Percentiles rank a stretch among this genome's conserved stretches.
Conservation (phyloP, 2,113 vertebrate species). For the Lontra canadensis region DNA sequence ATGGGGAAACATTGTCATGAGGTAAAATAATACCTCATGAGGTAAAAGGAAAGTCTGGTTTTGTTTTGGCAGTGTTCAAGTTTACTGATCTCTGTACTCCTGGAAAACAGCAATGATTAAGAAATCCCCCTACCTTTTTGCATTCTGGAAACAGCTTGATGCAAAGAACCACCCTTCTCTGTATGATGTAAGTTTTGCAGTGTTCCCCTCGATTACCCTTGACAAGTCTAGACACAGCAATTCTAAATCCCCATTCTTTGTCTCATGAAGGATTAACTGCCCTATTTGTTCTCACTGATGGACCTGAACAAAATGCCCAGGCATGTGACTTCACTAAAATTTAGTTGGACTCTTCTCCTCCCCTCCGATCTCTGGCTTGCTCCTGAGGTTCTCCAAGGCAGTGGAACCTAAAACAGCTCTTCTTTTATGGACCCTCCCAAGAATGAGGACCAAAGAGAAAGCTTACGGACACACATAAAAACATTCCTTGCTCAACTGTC, state of each 20-base stretch:
- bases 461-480: not conserved
- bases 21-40: not conserved
- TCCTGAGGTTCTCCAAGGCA: not conserved
- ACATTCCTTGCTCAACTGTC: not conserved
- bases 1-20: not conserved
- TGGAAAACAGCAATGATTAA: not conserved
- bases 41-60: not conserved
- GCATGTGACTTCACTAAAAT: not conserved
- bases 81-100: not conserved
- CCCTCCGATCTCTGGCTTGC: not conserved
- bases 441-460: not conserved
- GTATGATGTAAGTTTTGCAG: not conserved
- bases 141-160: not conserved
- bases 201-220: not conserved
- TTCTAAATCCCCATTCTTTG: not conserved
- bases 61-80: not conserved
- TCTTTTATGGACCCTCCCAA: not conserved
- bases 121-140: not conserved
- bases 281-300: not conserved
- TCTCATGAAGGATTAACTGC: not conserved
- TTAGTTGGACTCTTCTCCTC: not conserved
- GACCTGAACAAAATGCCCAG: not conserved
- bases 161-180: not conserved
- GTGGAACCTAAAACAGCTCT: not conserved
- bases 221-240: not conserved